These are phyloP conservation scores for Zaprionus davidi DNA, from an alignment of 1,140 invertebrate genomes.

Conservation along the genomic window DNA sequence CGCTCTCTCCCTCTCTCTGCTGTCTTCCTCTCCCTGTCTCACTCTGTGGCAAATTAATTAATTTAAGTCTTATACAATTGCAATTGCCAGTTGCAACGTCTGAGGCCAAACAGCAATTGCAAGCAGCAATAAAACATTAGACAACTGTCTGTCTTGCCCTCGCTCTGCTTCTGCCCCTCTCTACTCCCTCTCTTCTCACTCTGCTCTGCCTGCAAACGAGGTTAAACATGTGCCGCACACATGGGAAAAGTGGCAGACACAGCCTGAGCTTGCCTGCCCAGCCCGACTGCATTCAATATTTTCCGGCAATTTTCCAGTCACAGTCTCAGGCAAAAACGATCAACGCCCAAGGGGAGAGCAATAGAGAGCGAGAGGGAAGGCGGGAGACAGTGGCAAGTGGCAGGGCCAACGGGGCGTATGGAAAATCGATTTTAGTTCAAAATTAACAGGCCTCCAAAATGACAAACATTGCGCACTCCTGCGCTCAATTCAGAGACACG, in stretches of 20 bases:
- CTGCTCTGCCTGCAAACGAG: conserved; percentile 60
- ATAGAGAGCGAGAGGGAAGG: not conserved
- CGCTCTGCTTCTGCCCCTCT: not conserved
- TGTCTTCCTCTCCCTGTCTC: not conserved
- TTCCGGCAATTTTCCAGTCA: conserved; percentile 67
- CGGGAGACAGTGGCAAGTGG: not conserved
- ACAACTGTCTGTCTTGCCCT: conserved; percentile 60
- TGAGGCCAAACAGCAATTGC: conserved; percentile 50
- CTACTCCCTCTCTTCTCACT: not conserved
- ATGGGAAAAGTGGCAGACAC: conserved; percentile 55
- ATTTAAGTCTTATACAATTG: conserved; percentile 82
- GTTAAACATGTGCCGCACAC: conserved; percentile 72
- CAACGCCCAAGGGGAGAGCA: conserved; percentile 12
- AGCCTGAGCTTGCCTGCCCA: not conserved
- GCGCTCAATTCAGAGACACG: conserved; percentile 32
- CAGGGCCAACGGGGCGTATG: conserved; percentile 18
- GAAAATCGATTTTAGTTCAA: conserved; percentile 81
- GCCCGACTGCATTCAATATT: conserved; percentile 65
- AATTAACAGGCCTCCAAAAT: conserved; percentile 81
- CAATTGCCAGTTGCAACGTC: conserved; percentile 51
- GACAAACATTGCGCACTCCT: conserved; percentile 76
- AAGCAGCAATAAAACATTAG: conserved; percentile 79
- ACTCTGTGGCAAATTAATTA: conserved; percentile 75
- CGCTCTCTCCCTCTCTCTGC: not conserved
- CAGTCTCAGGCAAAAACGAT: conserved; percentile 39